Evolutionary conservation across 2,888 invertebrate species (phyloP), one percentile per base, ranked within the genome.

Genomic region (Microctonus hyperodae): DNA sequence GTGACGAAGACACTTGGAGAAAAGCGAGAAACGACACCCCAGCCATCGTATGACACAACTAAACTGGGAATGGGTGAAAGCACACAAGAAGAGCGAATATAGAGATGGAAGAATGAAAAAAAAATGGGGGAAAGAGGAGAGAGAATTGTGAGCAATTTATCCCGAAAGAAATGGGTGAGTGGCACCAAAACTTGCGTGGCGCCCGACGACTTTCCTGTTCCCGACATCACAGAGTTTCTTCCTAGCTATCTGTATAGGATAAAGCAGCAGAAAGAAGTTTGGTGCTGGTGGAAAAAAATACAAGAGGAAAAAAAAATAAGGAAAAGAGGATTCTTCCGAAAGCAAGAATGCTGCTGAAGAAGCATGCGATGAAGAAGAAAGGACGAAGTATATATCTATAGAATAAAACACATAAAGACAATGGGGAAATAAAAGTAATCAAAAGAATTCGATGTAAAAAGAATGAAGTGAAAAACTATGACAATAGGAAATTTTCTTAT

Each of bases 181-280:
- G 66, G 68, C 64, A 70, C 65, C 63, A 70, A 69, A 70, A 70
- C 65, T 70, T 69, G 65, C 55, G 60, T 59, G 64, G 69, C 69
- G 69, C 69, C 70, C 51, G 67, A 67, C 67, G 62, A 70, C 65
- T 70, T 69, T 68, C 31, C 57, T 64, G 33, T 44, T 22, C 58
- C 59, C 60, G 50, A 60, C 35, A 55, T 48, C 23, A 57, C 57
- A 33, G 35, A 50, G 7, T 50, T 31, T 60, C 33, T 48, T 44
- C 50, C 55, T 48, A 40, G 20, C 44, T 40, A 23, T 60, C 35
- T 53, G 33, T 40, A 31, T 48, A 16, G 44, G 3, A 44, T n/a
- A n/a, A 7, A 44, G 44, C 16, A 44, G 59, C 31, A 65, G 11
- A 40, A 53, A 65, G 31, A 65, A 53, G 59, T 65, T 53, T 33